Evolutionary conservation across 2,797 vertebrate genomes (phyloP).

Genomic region (Garrulus glandarius): DNA sequence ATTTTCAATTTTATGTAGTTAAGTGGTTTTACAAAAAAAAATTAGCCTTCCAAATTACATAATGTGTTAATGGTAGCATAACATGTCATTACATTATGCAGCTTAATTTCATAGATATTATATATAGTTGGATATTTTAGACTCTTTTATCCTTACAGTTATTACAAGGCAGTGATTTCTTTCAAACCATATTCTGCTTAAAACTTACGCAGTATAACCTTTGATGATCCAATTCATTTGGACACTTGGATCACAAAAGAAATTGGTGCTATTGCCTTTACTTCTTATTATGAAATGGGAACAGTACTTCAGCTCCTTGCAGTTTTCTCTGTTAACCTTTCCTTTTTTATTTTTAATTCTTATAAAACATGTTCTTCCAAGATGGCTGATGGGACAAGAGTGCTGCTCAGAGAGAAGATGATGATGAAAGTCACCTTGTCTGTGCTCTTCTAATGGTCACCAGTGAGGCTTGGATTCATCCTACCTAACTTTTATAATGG

Average conservation of each 20-base stretch:
- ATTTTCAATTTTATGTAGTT: constrained; percentile 83
- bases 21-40: constrained; percentile 80
- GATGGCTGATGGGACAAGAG: neutral
- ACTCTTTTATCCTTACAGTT: constrained; percentile 72
- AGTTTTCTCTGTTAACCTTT: neutral
- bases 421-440: neutral
- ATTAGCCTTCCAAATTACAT: constrained; percentile 79
- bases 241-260: constrained; percentile 14
- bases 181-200: constrained; percentile 72
- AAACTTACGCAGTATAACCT: constrained; percentile 67
- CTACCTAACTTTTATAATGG: neutral
- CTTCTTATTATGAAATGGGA: neutral
- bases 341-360: neutral
- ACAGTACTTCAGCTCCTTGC: neutral
- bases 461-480: neutral
- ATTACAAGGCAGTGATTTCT: constrained; percentile 74
- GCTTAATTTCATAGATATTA: constrained; percentile 79
- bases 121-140: constrained; percentile 76
- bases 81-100: constrained; percentile 79
- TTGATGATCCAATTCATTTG: constrained; percentile 62
- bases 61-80: constrained; percentile 80
- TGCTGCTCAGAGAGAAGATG: neutral
- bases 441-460: neutral
- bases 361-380: neutral
- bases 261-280: neutral